A percentile compares a stretch with the other conserved stretches of the same genome.
Conservation (phyloP, 2,797 vertebrate species). For the Alcedo atthis region DNA sequence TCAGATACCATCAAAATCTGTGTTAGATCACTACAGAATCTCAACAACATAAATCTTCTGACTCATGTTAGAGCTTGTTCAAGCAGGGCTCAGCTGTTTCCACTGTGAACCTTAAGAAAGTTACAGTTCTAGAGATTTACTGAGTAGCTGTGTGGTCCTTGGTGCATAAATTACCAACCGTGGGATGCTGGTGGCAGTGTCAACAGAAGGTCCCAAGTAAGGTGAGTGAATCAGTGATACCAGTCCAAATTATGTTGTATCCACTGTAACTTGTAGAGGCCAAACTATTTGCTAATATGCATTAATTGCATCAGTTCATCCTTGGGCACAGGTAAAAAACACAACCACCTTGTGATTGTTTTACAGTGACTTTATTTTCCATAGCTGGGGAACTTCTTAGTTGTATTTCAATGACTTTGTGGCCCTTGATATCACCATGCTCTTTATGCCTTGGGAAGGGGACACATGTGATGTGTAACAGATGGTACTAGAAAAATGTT, state of each 20-base stretch:
- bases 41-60: neutral
- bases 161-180: neutral
- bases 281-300: neutral
- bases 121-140: neutral
- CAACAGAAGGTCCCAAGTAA: neutral
- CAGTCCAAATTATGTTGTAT: neutral
- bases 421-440: neutral
- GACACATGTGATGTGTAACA: neutral
- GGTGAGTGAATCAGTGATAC: neutral
- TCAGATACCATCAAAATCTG: neutral
- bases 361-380: neutral
- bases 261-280: neutral
- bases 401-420: neutral
- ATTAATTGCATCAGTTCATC: neutral
- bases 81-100: conserved; percentile 3
- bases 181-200: neutral
- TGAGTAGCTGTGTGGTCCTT: neutral
- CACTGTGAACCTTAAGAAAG: neutral
- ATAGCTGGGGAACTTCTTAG: neutral
- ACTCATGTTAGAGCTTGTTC: neutral
- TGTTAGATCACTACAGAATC: neutral
- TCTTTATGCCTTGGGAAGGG: neutral
- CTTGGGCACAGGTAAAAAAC: accelerated
- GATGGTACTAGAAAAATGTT: accelerated
- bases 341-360: neutral